Conservation (phyloP, 2,888 invertebrate genomes). For the Lissonota sp. region DNA sequence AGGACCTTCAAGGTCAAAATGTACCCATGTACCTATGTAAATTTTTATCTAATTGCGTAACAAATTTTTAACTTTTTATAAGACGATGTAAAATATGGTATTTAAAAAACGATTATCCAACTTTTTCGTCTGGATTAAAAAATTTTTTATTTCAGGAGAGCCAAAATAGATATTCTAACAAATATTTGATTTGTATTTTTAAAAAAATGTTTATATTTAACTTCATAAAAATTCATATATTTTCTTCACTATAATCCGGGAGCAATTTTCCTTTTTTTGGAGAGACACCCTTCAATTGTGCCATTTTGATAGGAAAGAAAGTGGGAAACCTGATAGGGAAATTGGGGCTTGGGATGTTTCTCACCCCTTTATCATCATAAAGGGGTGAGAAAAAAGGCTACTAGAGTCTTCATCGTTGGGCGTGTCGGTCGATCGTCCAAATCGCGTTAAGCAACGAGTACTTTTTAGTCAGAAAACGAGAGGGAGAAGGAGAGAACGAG, state of each 20-base stretch:
- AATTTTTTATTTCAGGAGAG: neutral
- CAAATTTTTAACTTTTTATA: too few relatives aligned
- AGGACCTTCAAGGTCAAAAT: too few relatives aligned
- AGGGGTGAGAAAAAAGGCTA: constrained; percentile 19
- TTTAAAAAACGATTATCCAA: too few relatives aligned
- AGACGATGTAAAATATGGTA: too few relatives aligned
- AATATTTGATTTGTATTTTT: neutral
- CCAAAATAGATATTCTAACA: neutral
- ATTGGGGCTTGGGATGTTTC: constrained; percentile 1
- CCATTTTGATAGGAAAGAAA: constrained; percentile 18
- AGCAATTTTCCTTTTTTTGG: constrained; percentile 29
- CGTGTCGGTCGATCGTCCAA: constrained; percentile 66
- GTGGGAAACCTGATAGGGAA: constrained; percentile 5
- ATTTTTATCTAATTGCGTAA: too few relatives aligned
- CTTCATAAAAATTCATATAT: neutral
- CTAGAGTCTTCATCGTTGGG: constrained; percentile 54
- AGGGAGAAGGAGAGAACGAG: constrained; percentile 4
- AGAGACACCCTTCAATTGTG: constrained; percentile 48
- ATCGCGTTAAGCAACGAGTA: constrained; percentile 57
- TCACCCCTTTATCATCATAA: neutral
- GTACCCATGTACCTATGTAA: too few relatives aligned
- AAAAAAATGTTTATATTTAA: neutral
- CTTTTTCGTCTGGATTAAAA: too few relatives aligned
- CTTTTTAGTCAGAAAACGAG: constrained; percentile 54
- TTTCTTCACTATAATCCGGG: neutral